These are phyloP conservation scores for Ditula angustiorana DNA, from an alignment of 2,888 invertebrate genomes.

Conservation along the genomic window DNA sequence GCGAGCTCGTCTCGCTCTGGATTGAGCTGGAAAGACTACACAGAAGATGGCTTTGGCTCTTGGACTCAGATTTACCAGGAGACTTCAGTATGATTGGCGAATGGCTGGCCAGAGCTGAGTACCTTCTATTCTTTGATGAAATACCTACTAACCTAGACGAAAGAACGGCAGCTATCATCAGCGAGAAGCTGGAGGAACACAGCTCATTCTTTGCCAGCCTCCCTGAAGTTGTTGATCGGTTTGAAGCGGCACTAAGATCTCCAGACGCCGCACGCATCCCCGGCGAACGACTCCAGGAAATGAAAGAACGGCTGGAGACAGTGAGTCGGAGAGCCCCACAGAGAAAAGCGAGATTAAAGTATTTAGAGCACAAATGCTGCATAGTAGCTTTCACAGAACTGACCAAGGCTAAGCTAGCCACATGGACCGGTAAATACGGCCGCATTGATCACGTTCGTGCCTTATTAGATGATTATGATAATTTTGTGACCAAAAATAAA, in stretches of 20 bases:
- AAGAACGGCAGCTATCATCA: slow-evolving; percentile 94
- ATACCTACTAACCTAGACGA: slow-evolving; percentile 94
- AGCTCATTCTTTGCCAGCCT: slow-evolving; percentile 95
- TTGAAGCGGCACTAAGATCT: slow-evolving; percentile 89
- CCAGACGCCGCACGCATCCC: slow-evolving; percentile 90
- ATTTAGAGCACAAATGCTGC: slow-evolving; percentile 97
- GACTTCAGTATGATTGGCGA: slow-evolving; percentile 94
- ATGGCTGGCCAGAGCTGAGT: slow-evolving; percentile 96
- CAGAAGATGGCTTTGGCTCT: slow-evolving; percentile 94
- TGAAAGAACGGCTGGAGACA: slow-evolving; percentile 91
- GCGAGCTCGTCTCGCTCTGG: slow-evolving; percentile 92
- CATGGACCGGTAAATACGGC: slow-evolving; percentile 96
- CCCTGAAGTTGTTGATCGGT: slow-evolving; percentile 91
- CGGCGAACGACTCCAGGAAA: slow-evolving; percentile 91
- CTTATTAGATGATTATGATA: slow-evolving; percentile 94
- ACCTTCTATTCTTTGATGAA: slow-evolving; percentile 91
- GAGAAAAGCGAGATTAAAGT: slow-evolving; percentile 93
- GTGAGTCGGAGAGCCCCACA: slow-evolving; percentile 92
- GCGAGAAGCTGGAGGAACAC: slow-evolving; percentile 95
- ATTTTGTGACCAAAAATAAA: slow-evolving; percentile 96
- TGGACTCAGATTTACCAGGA: slow-evolving; percentile 94
- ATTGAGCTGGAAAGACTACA: slow-evolving; percentile 91
- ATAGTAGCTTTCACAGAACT: slow-evolving; percentile 96
- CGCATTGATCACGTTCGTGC: slow-evolving; percentile 92
- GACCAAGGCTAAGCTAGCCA: slow-evolving; percentile 94